Evolutionary conservation across 2,888 invertebrate genomes (phyloP).

Genomic region (Tenthredo livida): DNA sequence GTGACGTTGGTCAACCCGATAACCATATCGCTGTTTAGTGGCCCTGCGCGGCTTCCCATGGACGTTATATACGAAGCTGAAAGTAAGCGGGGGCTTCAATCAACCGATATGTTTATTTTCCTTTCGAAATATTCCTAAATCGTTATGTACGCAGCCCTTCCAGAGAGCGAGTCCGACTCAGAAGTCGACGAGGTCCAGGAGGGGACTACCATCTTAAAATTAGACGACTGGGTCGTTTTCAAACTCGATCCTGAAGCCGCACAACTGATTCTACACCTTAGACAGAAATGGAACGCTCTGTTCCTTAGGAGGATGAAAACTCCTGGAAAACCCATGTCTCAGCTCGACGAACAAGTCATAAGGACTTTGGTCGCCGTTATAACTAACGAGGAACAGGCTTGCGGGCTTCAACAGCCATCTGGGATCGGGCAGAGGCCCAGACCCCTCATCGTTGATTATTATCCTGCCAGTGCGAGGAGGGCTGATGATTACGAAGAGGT

Average conservation of each 20-base stretch:
- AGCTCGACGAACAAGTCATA: slow-evolving; percentile 85
- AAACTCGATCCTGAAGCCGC: slow-evolving; percentile 85
- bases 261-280: slow-evolving; percentile 83
- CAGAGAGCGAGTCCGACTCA: slow-evolving; percentile 78
- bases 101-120: no score
- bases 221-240: slow-evolving; percentile 89
- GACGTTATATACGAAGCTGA: slow-evolving; percentile 77
- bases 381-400: slow-evolving; percentile 85
- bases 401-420: slow-evolving; percentile 85
- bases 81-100: slow-evolving; percentile 70
- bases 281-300: slow-evolving; percentile 87
- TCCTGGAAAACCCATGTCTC: slow-evolving; percentile 81
- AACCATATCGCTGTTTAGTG: slow-evolving; percentile 89
- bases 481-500: slow-evolving; percentile 70
- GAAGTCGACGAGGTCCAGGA: slow-evolving; percentile 80
- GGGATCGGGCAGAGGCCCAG: slow-evolving; percentile 89
- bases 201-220: slow-evolving; percentile 80
- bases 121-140: not conserved
- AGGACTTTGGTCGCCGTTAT: slow-evolving; percentile 84
- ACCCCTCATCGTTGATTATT: slow-evolving; percentile 83
- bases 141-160: slow-evolving; percentile 64
- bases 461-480: slow-evolving; percentile 75
- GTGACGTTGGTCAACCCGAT: slow-evolving; percentile 91
- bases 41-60: slow-evolving; percentile 84
- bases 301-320: slow-evolving; percentile 83